phyloP scores from a whole-genome alignment of 1,140 invertebrate genomes.

The Drepana arcuata region DNA sequence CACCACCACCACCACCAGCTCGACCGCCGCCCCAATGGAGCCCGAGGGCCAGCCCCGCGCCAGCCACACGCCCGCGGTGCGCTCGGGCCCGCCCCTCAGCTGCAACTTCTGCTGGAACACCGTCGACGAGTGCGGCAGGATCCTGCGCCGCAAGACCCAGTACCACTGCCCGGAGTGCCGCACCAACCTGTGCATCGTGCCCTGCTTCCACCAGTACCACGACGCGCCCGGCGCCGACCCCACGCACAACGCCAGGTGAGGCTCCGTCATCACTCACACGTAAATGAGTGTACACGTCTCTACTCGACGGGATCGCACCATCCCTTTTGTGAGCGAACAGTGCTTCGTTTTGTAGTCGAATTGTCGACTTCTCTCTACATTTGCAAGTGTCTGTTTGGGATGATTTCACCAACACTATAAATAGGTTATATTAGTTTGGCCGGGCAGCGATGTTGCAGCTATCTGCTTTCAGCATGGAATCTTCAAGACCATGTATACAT shows the following conservation, averaged over 20 bases:
- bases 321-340: no score
- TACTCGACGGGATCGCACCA: no score
- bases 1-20: constrained; percentile 16
- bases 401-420: no score
- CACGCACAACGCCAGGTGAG: constrained; percentile 39
- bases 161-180: constrained; percentile 91
- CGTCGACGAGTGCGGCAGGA: constrained; percentile 83
- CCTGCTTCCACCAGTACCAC: constrained; percentile 88
- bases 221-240: constrained; percentile 61
- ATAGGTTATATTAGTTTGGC: no score
- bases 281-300: no score
- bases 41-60: constrained; percentile 31
- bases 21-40: constrained; percentile 16
- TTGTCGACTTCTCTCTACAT: no score
- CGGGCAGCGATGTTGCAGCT: no score
- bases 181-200: constrained; percentile 89
- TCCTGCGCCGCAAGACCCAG: constrained; percentile 87
- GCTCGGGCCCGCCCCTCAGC: constrained; percentile 84
- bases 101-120: constrained; percentile 93
- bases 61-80: constrained; percentile 82
- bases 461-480: no score
- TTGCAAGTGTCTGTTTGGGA: no score
- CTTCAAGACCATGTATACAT: no score
- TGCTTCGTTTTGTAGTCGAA: no score
- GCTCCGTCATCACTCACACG: no score